Evolutionary conservation across 2,888 invertebrate species (phyloP).

Genomic region (Germaria angustata): DNA sequence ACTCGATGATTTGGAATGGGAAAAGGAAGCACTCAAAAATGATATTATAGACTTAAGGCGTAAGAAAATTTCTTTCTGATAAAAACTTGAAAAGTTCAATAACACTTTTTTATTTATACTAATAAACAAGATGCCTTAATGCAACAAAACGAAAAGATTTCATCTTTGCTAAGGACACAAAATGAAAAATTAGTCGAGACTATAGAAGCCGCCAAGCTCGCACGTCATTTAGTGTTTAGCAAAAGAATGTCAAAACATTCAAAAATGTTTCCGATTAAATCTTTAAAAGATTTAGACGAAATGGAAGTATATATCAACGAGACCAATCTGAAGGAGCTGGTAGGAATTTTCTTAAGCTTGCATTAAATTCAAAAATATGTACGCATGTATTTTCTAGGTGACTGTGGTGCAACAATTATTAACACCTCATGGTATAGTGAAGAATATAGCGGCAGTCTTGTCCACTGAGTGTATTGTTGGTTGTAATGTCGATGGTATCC

Average conservation of each 20-base stretch:
- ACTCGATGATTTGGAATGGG: constrained; percentile 44
- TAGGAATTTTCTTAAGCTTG: not conserved
- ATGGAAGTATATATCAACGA: constrained; percentile 34
- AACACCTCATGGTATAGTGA: constrained; percentile 38
- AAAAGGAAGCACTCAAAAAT: constrained; percentile 31
- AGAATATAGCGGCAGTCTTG: constrained; percentile 23
- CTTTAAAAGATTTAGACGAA: constrained; percentile 17
- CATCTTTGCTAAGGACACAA: constrained; percentile 27
- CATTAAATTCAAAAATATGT: not conserved
- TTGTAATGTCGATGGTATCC: constrained; percentile 46
- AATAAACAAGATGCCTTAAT: constrained; percentile 14
- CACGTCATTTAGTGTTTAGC: not conserved
- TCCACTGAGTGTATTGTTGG: constrained; percentile 17
- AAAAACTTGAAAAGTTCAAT: not conserved
- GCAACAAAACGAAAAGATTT: constrained; percentile 47
- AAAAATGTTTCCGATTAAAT: constrained; percentile 42
- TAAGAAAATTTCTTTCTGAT: not conserved
- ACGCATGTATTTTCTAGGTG: not conserved
- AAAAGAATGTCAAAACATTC: constrained; percentile 20
- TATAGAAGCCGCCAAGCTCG: constrained; percentile 12
- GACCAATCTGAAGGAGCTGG: constrained; percentile 38
- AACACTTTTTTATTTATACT: not conserved
- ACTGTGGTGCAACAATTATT: constrained; percentile 37
- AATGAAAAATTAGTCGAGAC: constrained; percentile 32
- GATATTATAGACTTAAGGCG: constrained; percentile 50